Base-by-base conservation (phyloP, 35 echinoderm and acorn worm species). In the Apostichopus parvimensis region DNA sequence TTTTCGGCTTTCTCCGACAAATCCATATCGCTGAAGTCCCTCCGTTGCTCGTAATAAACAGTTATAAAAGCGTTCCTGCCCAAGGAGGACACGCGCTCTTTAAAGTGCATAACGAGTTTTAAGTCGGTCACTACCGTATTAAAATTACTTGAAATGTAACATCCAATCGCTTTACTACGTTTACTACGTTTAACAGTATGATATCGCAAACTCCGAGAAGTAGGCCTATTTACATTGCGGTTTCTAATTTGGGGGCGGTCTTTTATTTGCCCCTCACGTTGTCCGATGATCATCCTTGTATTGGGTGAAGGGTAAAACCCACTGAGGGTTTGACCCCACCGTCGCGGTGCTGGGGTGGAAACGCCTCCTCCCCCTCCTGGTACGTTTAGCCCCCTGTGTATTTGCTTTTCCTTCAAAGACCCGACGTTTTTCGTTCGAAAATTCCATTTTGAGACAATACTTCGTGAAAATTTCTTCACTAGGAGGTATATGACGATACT, bases 1-100 rank as follows among this genome's bases (percentile, higher is more conserved):
- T 77, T 93, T 10, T 77, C 62, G 24, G 87, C 97, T 77, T 79
- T 75, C 73, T 78, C 72, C 13, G 97, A 98, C 93, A 98, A 58
- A 23, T 83, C 70, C 97, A 96, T 96, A 10, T 87, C 81, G 14
- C n/a, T 18, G 25, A 92, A 93, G 15, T 64, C 11, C 6, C 77
- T 75, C 4, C 52, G 72, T 90, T 90, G 88, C 8, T 52, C 28
- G 73, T 90, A 90, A 75, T 54, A 52, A 6, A 90, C 88, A 66
- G 68, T 90, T 24, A 90, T 78, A 9, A 90, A 5, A 7, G 88
- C 56, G 23, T n/a, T 65, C 17, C 57, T 87, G 34, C 85, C 85
- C 20, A 60, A 23, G 9, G 13, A 45, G 9, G 18, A 18, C 15
- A 87, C 58, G 4, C 28, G 24, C 85, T 87, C 58, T 15, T 53